phyloP scores from a whole-genome alignment of 2,113 vertebrate genomes.

The Spheniscus mendiculus region DNA sequence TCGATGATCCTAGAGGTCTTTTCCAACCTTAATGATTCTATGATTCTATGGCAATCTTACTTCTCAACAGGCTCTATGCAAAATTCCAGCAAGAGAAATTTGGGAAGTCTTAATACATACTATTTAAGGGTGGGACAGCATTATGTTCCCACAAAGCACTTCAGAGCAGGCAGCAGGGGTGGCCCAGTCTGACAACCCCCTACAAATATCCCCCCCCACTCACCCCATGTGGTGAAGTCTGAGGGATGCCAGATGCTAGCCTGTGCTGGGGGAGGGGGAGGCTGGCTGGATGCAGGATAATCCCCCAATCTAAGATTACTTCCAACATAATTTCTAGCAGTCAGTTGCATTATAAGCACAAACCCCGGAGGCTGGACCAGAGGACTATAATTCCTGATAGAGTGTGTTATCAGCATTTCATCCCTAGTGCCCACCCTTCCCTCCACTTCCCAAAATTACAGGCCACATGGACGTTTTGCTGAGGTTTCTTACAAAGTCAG shows the following conservation, averaged over 20 bases:
- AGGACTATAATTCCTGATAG: not conserved
- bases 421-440: not conserved
- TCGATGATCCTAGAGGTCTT: too few relatives aligned
- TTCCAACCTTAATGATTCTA: too few relatives aligned
- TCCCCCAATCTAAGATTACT: constrained; percentile 47
- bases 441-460: not conserved
- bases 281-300: constrained; percentile 32
- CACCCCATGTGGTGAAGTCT: not conserved
- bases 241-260: constrained; percentile 38
- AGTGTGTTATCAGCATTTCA: not conserved
- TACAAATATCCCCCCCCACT: not conserved
- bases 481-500: not conserved
- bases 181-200: not conserved
- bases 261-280: constrained; percentile 17
- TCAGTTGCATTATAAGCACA: not conserved
- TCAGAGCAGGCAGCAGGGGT: not conserved
- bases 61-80: not conserved
- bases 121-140: not conserved
- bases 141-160: not conserved
- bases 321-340: constrained; percentile 28
- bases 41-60: not conserved
- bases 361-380: not conserved
- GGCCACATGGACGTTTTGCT: not conserved
- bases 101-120: fast-evolving
- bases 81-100: not conserved